Conservation (phyloP, 2,888 invertebrate genomes). For the Brenthis ino region DNA sequence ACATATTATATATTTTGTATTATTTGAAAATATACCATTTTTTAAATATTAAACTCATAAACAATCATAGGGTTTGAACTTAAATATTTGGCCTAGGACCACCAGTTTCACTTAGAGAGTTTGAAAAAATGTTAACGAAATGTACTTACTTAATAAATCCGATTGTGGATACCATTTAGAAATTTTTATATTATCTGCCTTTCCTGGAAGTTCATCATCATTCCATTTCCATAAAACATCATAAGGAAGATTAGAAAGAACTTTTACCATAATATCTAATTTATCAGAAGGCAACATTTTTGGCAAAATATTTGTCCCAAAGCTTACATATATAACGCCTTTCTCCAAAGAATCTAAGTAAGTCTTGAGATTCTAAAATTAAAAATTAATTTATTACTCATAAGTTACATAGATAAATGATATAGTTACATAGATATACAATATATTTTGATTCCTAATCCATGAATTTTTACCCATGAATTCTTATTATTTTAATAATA, state of each 20-base stretch:
- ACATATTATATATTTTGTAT: too few species aligned
- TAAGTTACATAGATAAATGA: background rate
- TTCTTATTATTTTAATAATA: too few species aligned
- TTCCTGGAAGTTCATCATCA: conserved; percentile 43
- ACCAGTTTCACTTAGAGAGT: too few species aligned
- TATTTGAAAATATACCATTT: too few species aligned
- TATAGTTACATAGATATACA: too few species aligned
- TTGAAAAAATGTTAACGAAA: too few species aligned
- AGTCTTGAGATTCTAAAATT: conserved; percentile 50
- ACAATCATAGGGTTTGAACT: too few species aligned
- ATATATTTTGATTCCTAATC: too few species aligned
- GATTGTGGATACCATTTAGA: conserved; percentile 59
- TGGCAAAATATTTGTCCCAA: conserved; percentile 55
- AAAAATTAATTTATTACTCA: background rate
- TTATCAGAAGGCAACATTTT: conserved; percentile 42
- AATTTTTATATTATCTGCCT: conserved; percentile 51
- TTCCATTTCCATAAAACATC: conserved; percentile 59
- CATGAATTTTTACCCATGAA: too few species aligned
- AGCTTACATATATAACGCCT: conserved; percentile 58
- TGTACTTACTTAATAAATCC: conserved; percentile 59
- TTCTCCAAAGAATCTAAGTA: conserved; percentile 53
- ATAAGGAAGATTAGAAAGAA: conserved; percentile 54
- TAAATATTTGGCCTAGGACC: too few species aligned
- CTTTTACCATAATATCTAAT: conserved; percentile 48
- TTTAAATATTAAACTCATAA: too few species aligned